A percentile compares a stretch with the other conserved stretches of the same genome.
phyloP scores from a whole-genome alignment of 2,113 vertebrate genomes.

The Coturnix japonica region DNA sequence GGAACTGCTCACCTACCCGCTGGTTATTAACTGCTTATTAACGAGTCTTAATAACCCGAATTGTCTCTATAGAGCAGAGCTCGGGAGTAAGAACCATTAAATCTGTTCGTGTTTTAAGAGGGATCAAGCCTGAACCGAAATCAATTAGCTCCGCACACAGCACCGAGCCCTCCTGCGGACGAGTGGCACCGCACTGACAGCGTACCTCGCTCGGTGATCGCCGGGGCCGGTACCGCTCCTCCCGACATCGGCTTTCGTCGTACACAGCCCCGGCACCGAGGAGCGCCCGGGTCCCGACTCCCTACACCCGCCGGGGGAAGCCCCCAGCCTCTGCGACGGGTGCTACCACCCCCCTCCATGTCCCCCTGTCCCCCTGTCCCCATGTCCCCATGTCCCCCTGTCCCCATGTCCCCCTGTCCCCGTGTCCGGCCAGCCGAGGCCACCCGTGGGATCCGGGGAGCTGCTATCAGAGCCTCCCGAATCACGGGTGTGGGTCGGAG shows the following conservation, averaged over 20 bases:
- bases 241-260: not conserved
- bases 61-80: constrained; percentile 40
- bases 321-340: not conserved
- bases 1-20: not conserved
- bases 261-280: too few species aligned
- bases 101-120: constrained; percentile 67
- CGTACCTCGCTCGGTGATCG: constrained; percentile 27
- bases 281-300: not conserved
- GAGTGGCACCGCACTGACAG: constrained; percentile 51
- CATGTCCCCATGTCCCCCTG: not conserved
- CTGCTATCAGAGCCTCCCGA: not conserved
- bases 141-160: constrained; percentile 65
- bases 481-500: not conserved
- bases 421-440: not conserved
- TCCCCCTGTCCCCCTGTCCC: not conserved
- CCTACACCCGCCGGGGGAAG: not conserved
- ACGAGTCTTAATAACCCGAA: constrained; percentile 61
- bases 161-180: constrained; percentile 53
- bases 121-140: constrained; percentile 63
- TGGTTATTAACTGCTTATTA: constrained; percentile 57
- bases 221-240: not conserved
- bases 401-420: not conserved
- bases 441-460: not conserved
- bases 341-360: not conserved
- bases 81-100: constrained; percentile 68